Conservation (phyloP, 2,113 vertebrate species). For the Apeltes quadracus region DNA sequence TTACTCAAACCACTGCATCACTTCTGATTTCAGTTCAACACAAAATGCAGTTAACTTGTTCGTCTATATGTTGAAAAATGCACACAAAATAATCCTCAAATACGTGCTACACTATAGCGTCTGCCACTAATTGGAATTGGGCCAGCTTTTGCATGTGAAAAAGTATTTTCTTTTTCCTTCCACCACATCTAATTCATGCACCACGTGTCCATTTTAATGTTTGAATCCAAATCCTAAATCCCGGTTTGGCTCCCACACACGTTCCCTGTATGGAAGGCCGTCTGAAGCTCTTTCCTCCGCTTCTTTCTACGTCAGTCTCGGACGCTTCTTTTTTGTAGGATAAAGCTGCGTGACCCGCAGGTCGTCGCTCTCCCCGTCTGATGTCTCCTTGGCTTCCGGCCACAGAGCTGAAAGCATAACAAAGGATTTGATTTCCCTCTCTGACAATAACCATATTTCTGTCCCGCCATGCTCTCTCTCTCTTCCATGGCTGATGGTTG, state of each 20-base stretch:
- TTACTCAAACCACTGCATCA: neutral
- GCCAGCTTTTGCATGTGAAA: neutral
- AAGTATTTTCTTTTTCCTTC: neutral
- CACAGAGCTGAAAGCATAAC: constrained; percentile 51
- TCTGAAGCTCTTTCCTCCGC: neutral
- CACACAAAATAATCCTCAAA: too few relatives aligned
- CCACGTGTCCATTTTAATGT: constrained; percentile 23
- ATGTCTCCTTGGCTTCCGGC: constrained; percentile 24
- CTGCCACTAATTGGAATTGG: neutral
- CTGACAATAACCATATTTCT: constrained; percentile 52
- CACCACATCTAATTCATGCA: constrained; percentile 25
- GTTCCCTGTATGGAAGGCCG: neutral
- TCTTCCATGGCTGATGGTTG: neutral
- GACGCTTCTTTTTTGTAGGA: neutral
- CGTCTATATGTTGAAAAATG: neutral
- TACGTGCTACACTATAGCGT: too few relatives aligned
- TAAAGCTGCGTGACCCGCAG: constrained; percentile 42
- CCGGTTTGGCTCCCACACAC: constrained; percentile 10
- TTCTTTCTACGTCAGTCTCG: constrained; percentile 18
- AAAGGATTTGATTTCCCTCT: constrained; percentile 58
- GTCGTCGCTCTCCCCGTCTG: constrained; percentile 25
- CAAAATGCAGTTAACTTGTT: neutral
- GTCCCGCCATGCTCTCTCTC: neutral
- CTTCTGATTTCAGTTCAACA: neutral
- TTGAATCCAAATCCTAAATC: constrained; percentile 26